Evolutionary conservation across 2,797 vertebrate species (phyloP), one percentile per base, ranked within the genome.

Genomic region (Petrocephalus sullivani): DNA sequence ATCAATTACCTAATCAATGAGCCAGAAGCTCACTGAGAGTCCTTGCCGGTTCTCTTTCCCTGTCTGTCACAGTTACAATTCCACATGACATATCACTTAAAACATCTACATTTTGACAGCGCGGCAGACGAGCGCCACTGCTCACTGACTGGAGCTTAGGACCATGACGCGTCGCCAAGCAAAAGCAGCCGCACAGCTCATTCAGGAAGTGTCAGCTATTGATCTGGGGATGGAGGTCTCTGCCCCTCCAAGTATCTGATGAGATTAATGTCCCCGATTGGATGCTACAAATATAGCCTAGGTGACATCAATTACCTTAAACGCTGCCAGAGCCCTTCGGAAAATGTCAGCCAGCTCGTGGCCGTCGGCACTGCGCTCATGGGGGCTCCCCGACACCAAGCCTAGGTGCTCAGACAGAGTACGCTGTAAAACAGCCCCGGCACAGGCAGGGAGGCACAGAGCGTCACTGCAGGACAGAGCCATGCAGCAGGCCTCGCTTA

Each of bases 231-330:
- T 23, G 86, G 67, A 87, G 10, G 60, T 51, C 33, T 8, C 33
- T 58, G 33, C 56, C 56, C 37, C 56, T 41, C 57, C 21, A 57
- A 37, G 54, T 23, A 64, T 51, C 86, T 67, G 86, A 87, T 67
- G 41, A 9, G 41, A 67, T 87, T 60, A 67, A 51, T 67, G 23
- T 67, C 4, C 86, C n/a, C 41, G 58, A 67, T 51, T 41, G n/a
- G 86, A 60, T 53, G 46, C 14, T 19, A 87, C 58, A 67, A 87
- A 87, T 67, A 64, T 41, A 87, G 58, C 58, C n/a, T 56, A 23
- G 37, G 21, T 87, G 86, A 87, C 86, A 87, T 67, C 58, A 87
- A 67, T 67, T 87, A 49, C 57, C 46, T 53, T 67, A 28, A 86
- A 87, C 23, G 12, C 46, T 58, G 86, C 86, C 41, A 64, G 86